Base-by-base conservation (phyloP, 1,140 invertebrate species). In the Cataglyphis hispanica region DNA sequence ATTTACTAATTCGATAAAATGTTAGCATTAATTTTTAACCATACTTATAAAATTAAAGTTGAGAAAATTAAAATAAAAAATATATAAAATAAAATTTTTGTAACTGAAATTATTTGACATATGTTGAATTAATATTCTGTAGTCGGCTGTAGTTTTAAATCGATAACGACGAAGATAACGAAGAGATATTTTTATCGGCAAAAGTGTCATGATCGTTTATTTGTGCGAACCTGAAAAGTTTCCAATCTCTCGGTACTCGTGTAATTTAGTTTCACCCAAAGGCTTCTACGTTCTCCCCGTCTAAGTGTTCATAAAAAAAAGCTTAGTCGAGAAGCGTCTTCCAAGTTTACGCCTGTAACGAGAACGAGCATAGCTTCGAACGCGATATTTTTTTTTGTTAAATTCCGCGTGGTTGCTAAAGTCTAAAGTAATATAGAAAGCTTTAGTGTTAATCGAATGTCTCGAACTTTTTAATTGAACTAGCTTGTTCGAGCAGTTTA, bases 381-480 rank as follows among this genome's bases (percentile, higher is more conserved):
- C 37, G 37, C 74, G 43, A 34, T n/a, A n/a, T n/a, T n/a, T 69
- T 22, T 81, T 58, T 58, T 43, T 43, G 64, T 81, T 69, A 69
- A 58, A 58, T 58, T 3, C 34, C 6, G 37, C 11, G 37, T 56
- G 31, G 63, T 80, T 80, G 50, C 50, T 37, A n/a, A 80, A 27
- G 34, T 58, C 31, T 11, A 11, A 58, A 81, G 66, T 72, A 81
- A 81, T 58, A 70, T 58, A 56, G 11, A 53, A 81, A 27, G 31
- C 64, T 67, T 6, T 7, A 37, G 10, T 69, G 46, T 50, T 50
- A 50, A 50, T 50, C 67, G 64, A 10, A 53, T 58, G 50, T 70
- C 16, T 81, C 61, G 34, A 81, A 70, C 34, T 81, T 81, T 70
- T 70, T 81, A 58, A 70, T 81, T 58, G 46, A 66, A 64, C 58